phyloP scores from a whole-genome alignment of 2,797 vertebrate species.

The Sebastolobus altivelis region DNA sequence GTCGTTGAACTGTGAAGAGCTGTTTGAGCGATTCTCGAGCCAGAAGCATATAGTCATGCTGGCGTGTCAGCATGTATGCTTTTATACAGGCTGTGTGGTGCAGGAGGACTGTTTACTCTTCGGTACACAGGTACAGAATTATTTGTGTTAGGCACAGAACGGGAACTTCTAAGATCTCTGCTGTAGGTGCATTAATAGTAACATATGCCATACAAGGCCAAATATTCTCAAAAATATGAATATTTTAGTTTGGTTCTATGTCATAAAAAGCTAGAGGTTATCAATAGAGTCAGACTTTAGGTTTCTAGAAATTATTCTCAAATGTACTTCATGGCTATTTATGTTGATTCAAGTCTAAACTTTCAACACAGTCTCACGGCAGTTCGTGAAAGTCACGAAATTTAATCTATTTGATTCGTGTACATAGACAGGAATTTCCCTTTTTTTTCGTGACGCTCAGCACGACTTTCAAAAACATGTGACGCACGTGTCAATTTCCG shows the following conservation, averaged over 20 bases:
- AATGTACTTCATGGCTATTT: background rate
- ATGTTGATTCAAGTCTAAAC: background rate
- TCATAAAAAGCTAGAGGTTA: background rate
- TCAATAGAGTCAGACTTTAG: background rate
- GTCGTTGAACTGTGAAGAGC: conserved; percentile 57
- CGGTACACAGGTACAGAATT: background rate
- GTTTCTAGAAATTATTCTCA: background rate
- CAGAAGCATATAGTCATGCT: background rate
- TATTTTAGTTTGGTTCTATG: background rate
- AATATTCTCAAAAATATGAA: background rate
- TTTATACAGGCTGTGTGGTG: conserved; percentile 1
- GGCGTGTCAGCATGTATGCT: background rate
- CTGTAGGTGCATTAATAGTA: background rate
- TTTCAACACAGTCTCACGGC: no score
- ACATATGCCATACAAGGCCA: background rate
- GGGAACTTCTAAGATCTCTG: background rate
- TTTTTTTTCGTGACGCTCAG: no score
- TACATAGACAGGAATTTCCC: no score
- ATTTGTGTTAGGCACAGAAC: background rate
- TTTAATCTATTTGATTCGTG: no score
- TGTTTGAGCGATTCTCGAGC: conserved; percentile 27
- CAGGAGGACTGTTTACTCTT: background rate
- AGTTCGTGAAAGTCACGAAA: no score
- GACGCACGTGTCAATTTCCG: no score
- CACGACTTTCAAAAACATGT: no score